phyloP scores from a whole-genome alignment of 2,888 invertebrate species.

The Syritta pipiens region DNA sequence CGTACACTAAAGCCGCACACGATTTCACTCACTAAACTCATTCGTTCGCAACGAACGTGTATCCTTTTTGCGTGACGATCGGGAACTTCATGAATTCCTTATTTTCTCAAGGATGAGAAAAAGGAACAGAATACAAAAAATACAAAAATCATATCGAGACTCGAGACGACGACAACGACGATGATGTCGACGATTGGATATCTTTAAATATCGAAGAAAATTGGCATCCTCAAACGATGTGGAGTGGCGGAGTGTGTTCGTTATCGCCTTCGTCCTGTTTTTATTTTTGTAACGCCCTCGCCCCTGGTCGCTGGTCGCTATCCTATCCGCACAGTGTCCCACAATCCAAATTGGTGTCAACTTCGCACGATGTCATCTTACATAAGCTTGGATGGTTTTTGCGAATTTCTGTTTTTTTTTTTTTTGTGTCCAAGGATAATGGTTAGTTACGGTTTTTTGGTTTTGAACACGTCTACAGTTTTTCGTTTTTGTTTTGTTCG shows the following conservation, averaged over 20 bases:
- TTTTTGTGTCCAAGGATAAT: conserved; percentile 37
- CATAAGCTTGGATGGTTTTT: conserved; percentile 54
- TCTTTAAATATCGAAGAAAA: conserved; percentile 39
- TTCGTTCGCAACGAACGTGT: conserved; percentile 12
- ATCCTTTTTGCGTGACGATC: conserved; percentile 37
- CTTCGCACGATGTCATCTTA: conserved; percentile 67
- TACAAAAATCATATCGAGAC: no score
- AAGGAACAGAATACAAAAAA: no score
- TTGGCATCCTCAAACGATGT: conserved; percentile 56
- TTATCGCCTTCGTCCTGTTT: conserved; percentile 11
- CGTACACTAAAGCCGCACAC: conserved; percentile 13
- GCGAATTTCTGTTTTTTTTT: conserved; percentile 3
- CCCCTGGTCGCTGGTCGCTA: conserved; percentile 16
- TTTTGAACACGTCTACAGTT: conserved; percentile 45
- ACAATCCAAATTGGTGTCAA: conserved; percentile 65
- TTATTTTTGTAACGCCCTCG: conserved; percentile 57
- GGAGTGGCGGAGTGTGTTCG: conserved; percentile 20
- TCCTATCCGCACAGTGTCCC: conserved; percentile 44
- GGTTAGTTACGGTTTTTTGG: neutral
- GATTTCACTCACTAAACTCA: conserved; percentile 28
- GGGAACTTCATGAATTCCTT: conserved; percentile 45
- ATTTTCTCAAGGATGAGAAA: no score
- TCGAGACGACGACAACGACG: no score
- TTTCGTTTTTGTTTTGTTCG: neutral
- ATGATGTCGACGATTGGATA: no score